These are phyloP conservation scores for Lonchura striata DNA, from an alignment of 2,113 vertebrate genomes.

Conservation along the genomic window DNA sequence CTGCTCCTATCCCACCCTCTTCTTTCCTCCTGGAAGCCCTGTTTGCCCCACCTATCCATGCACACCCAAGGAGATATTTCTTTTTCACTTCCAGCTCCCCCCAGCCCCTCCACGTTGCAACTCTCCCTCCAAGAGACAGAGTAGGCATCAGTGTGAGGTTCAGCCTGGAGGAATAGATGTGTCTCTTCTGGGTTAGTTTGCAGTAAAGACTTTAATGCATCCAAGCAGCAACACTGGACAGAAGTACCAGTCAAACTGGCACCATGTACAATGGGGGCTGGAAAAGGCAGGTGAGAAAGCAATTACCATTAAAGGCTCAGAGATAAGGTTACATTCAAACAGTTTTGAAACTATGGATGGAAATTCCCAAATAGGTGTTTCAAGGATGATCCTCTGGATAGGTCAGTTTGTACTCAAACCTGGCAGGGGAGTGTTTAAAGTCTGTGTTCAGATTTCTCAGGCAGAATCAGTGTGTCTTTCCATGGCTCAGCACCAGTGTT, in stretches of 20 bases:
- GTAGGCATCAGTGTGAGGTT: not conserved
- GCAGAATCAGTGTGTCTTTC: not conserved
- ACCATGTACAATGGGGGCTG: not conserved
- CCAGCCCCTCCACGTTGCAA: not conserved
- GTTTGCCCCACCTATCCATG: not conserved
- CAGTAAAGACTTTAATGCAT: slow-evolving; percentile 5
- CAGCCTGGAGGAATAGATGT: not conserved
- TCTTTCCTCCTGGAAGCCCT: not conserved
- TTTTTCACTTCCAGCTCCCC: not conserved
- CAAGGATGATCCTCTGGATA: not conserved
- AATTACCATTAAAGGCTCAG: not conserved
- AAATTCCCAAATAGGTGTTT: not conserved
- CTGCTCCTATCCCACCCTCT: not conserved
- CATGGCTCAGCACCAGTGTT: not conserved
- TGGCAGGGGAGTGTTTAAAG: not conserved
- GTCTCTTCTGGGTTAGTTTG: not conserved
- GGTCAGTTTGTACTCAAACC: not conserved
- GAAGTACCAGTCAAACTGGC: not conserved
- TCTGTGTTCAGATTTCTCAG: not conserved
- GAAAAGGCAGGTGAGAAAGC: not conserved
- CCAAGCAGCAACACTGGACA: not conserved
- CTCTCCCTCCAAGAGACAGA: not conserved
- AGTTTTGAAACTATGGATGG: not conserved
- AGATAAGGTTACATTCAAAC: not conserved
- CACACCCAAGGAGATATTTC: not conserved